Evolutionary conservation across 2,888 invertebrate genomes (phyloP), one percentile per base, ranked within the genome.

Genomic region (Melinaea marsaeus): DNA sequence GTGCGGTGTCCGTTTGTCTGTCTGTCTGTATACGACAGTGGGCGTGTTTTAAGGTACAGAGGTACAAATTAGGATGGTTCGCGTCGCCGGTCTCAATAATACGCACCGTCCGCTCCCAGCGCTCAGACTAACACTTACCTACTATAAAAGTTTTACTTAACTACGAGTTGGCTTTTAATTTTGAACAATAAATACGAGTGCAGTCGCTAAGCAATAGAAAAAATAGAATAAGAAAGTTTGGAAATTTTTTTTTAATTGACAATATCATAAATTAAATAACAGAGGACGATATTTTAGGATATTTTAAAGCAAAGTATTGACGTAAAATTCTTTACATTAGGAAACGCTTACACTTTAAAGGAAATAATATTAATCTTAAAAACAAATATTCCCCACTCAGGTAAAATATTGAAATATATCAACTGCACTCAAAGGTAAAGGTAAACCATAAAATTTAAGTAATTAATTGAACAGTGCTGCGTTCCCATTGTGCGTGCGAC

Each of bases 131-230:
- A 86, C 83, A 76, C 86, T 86, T 88, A 88, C 65, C 76, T 83
- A 83, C 83, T 84, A 86, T 85, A 85, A 80, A 9, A 80, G 74
- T 81, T 83, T 83, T 75, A 81, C 87, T 87, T 88, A 88, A 77
- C 81, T 87, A 86, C 79, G 72, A 86, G 84, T 88, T 88, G 88
- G 88, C 88, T 85, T 80, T 77, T 78, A 63, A 80, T 83, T 79
- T 81, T 80, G 77, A 78, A 76, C 69, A 62, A 59, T 9, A 11
- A 35, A 35, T 9, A 35, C 9, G 60, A 57, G 57, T 55, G 65
- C 67, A 61, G 57, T 61, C n/a, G 42, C 9, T 42, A 46, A 57
- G n/a, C 33, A 33, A 33, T 9, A 7, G 4, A 13, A 3, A n/a
- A 13, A 46, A 46, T 2, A 3, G 13, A 2, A 11, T 2, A n/a